A percentile compares a stretch with the other conserved stretches of the same genome.
Evolutionary conservation across 30 jellyfish, hydroid and myxozoan species (phyloP).

Genomic region (Aurelia sp.): DNA sequence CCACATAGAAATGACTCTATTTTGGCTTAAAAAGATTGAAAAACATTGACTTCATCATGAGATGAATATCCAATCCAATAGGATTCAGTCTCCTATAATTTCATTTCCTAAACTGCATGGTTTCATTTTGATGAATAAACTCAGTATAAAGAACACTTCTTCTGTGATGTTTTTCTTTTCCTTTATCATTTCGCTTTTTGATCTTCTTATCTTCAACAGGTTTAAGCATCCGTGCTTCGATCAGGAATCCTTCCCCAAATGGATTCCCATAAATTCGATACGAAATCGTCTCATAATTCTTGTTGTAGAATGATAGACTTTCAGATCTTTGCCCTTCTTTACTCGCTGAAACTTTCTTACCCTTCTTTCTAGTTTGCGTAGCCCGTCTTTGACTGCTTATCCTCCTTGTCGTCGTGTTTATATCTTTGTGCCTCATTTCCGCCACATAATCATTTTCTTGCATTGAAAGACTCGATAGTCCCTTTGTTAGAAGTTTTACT

Average conservation of each 20-base stretch:
- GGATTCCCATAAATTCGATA: constrained; percentile 75
- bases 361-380: neutral
- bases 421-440: too few relatives aligned
- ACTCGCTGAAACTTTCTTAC: neutral
- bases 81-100: too few relatives aligned
- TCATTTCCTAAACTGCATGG: too few relatives aligned
- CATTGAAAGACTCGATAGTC: too few relatives aligned
- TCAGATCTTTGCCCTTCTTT: constrained; percentile 6
- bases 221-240: constrained; percentile 45
- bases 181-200: neutral
- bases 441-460: too few relatives aligned
- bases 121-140: too few relatives aligned
- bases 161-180: constrained; percentile 4
- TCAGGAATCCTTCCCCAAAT: constrained; percentile 56
- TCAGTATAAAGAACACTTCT: too few relatives aligned
- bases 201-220: constrained; percentile 12
- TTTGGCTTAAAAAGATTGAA: too few relatives aligned
- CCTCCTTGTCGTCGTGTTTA: neutral
- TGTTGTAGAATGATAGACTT: neutral
- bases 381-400: constrained; percentile 1
- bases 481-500: too few relatives aligned
- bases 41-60: too few relatives aligned
- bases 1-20: too few relatives aligned
- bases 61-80: too few relatives aligned
- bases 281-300: constrained; percentile 46